These are phyloP conservation scores for Bombylius major DNA, from an alignment of 2,888 invertebrate genomes.

Conservation along the genomic window DNA sequence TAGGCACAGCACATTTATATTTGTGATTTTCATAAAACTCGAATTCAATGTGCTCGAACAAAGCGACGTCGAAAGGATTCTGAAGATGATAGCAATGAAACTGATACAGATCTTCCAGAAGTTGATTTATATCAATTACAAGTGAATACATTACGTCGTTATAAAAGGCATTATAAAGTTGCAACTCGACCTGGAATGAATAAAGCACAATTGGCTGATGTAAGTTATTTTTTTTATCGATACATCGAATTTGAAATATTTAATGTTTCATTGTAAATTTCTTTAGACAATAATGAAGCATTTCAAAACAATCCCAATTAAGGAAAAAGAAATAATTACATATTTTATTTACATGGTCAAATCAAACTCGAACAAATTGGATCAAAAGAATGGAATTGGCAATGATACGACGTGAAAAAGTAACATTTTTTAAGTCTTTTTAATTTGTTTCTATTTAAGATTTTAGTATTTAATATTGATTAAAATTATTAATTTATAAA, in stretches of 20 bases:
- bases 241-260: not conserved
- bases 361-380: constrained; percentile 50
- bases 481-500: too few relatives aligned
- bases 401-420: constrained; percentile 24
- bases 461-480: too few relatives aligned
- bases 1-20: constrained; percentile 92
- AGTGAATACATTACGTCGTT: constrained; percentile 84
- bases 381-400: constrained; percentile 35
- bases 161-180: constrained; percentile 89
- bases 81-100: constrained; percentile 87
- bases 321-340: constrained; percentile 88
- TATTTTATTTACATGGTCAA: constrained; percentile 95
- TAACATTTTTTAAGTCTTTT: too few relatives aligned
- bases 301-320: constrained; percentile 87
- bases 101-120: constrained; percentile 83
- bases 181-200: constrained; percentile 83
- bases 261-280: constrained; percentile 11
- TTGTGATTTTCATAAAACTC: constrained; percentile 90
- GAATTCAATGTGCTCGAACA: constrained; percentile 89
- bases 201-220: constrained; percentile 92
- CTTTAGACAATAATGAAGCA: constrained; percentile 84
- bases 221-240: constrained; percentile 37
- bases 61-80: constrained; percentile 87
- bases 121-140: constrained; percentile 89
- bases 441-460: too few relatives aligned